Evolutionary conservation across 2,113 vertebrate species (phyloP), one percentile per base, ranked within the genome.

Genomic region (Struthidea cinerea): DNA sequence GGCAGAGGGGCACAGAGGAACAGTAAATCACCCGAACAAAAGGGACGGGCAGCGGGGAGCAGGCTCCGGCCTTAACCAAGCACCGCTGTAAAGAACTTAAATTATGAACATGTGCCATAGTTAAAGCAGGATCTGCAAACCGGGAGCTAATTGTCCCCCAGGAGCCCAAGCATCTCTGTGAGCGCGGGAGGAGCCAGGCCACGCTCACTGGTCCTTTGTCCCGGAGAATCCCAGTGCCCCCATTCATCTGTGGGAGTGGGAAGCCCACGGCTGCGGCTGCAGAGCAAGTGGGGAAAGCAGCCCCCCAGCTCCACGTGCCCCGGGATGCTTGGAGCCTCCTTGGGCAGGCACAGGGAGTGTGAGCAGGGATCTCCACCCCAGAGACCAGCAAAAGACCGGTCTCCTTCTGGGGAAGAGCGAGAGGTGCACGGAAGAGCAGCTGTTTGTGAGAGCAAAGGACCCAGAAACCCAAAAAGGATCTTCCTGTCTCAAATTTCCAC

Each of bases 1-100:
- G 95, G 96, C 92, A 96, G 88, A 95, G 83, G 93, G 96, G 90
- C 95, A 93, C 96, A 84, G 91, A 93, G 95, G 84, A 91, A 47
- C 20, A 79, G 95, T 97, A 97, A 97, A 96, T 96, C 96, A 92
- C 84, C 90, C 95, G 50, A 84, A 96, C 90, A 94, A 96, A 97
- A 91, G 92, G 92, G 76, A 57, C 1, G 26, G 90, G 93, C 94
- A 95, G 96, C 76, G 4, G 94, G 90, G 94, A 96, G 96, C 26
- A 84, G 96, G 94, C 94, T 95, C 90, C 33, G 12, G 92, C 69
- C 80, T 95, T 96, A 93, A 92, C 92, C 86, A 87, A 92, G 94
- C 83, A 2, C 90, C 9, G 1, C 1, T 65, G 92, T 89, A 90
- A 94, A 94, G 92, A 87, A 39, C 81, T 85, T 59, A 61, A 96